Evolutionary conservation across 2,888 invertebrate genomes (phyloP).

Genomic region (Microchrysa polita): DNA sequence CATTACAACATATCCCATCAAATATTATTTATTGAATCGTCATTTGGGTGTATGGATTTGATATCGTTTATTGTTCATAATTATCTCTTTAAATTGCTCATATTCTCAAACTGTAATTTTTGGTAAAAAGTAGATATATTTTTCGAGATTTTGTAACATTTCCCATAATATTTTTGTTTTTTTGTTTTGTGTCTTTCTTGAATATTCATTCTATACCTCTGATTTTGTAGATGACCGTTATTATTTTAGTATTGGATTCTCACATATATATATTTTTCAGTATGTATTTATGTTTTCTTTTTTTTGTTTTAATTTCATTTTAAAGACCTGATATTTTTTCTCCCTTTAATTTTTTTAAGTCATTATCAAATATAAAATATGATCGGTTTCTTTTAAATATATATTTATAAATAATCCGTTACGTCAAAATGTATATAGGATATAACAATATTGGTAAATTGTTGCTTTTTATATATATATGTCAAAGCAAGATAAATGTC

Average conservation of each 20-base stretch:
- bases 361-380: slow-evolving; percentile 39
- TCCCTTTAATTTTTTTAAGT: not conserved
- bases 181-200: not conserved
- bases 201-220: not conserved
- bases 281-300: slow-evolving; percentile 14
- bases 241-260: not conserved
- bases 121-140: slow-evolving; percentile 26
- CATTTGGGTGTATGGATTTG: too few relatives aligned
- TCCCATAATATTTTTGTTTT: slow-evolving; percentile 6
- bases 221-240: not conserved
- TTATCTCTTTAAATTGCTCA: not conserved
- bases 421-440: slow-evolving; percentile 28
- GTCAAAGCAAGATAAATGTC: slow-evolving; percentile 38
- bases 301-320: slow-evolving; percentile 29
- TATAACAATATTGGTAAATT: slow-evolving; percentile 35
- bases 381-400: slow-evolving; percentile 25
- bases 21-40: not conserved
- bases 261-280: slow-evolving; percentile 33
- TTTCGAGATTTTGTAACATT: slow-evolving; percentile 14
- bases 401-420: slow-evolving; percentile 26
- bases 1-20: not conserved
- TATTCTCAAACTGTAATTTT: not conserved
- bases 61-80: not conserved
- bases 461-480: slow-evolving; percentile 29
- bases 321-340: slow-evolving; percentile 29